Percentiles rank a stretch among this genome's conserved stretches.
Conservation (phyloP, 2,113 vertebrate species). For the Chiloscyllium plagiosum region DNA sequence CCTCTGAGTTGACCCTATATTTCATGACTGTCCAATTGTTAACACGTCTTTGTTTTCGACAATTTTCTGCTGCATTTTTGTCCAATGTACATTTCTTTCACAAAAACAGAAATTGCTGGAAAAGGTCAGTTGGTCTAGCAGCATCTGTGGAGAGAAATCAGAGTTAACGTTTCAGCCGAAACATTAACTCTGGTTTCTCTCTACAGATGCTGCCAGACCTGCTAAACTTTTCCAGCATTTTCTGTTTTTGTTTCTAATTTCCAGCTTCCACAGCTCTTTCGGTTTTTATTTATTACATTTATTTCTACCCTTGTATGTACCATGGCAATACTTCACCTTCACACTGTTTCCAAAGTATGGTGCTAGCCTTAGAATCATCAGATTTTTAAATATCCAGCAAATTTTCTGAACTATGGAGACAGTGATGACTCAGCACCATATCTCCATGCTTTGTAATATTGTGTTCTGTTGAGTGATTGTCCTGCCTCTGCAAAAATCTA, state of each 20-base stretch:
- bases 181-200: no score
- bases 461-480: neutral
- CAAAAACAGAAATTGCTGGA: no score
- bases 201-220: no score
- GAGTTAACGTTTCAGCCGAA: no score
- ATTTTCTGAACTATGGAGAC: neutral
- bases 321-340: neutral
- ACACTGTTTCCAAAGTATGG: no score
- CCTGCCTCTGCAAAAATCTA: neutral
- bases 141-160: no score
- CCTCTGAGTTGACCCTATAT: neutral
- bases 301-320: neutral
- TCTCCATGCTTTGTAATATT: neutral
- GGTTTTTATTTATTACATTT: neutral
- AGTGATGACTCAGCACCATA: neutral
- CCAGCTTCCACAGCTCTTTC: no score
- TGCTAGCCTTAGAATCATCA: neutral
- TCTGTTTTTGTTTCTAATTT: no score
- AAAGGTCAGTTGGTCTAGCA: no score
- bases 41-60: neutral
- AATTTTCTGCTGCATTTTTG: neutral
- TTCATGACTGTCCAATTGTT: neutral
- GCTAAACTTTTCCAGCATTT: no score
- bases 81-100: neutral
- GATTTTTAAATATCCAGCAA: neutral